These are phyloP conservation scores for Hypomecis atomaria DNA, from an alignment of 2,888 invertebrate species.

Conservation along the genomic window DNA sequence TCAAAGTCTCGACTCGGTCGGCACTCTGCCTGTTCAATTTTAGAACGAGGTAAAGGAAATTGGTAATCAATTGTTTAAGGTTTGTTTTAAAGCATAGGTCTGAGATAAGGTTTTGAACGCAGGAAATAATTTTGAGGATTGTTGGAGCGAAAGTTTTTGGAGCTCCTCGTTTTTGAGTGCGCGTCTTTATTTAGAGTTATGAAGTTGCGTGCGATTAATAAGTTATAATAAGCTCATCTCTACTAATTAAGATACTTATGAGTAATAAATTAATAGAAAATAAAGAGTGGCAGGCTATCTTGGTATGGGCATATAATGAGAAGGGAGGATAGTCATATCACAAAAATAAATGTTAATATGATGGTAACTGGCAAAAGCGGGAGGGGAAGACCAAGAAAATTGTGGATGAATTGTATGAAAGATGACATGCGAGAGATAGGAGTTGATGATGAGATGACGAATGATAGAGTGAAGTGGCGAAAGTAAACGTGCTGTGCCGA, in stretches of 20 bases:
- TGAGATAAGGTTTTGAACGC: constrained; percentile 26
- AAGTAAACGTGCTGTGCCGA: too few species aligned
- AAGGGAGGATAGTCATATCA: too few species aligned
- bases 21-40: constrained; percentile 59
- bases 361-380: too few species aligned
- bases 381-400: too few species aligned
- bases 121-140: constrained; percentile 14
- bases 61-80: constrained; percentile 45
- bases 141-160: not conserved
- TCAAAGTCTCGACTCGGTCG: constrained; percentile 67
- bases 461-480: too few species aligned
- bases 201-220: constrained; percentile 43
- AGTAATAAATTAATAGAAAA: too few species aligned
- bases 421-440: too few species aligned
- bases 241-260: not conserved
- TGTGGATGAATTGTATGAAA: too few species aligned
- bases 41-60: constrained; percentile 50
- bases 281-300: too few species aligned
- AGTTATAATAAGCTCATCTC: not conserved
- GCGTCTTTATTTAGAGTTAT: constrained; percentile 60
- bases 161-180: not conserved
- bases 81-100: constrained; percentile 34
- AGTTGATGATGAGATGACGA: too few species aligned
- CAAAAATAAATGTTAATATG: too few species aligned
- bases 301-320: too few species aligned